Percentiles rank a stretch among this genome's conserved stretches.
These are phyloP conservation scores for Heliconius hortense DNA, from an alignment of 2,888 invertebrate genomes.

Conservation along the genomic window DNA sequence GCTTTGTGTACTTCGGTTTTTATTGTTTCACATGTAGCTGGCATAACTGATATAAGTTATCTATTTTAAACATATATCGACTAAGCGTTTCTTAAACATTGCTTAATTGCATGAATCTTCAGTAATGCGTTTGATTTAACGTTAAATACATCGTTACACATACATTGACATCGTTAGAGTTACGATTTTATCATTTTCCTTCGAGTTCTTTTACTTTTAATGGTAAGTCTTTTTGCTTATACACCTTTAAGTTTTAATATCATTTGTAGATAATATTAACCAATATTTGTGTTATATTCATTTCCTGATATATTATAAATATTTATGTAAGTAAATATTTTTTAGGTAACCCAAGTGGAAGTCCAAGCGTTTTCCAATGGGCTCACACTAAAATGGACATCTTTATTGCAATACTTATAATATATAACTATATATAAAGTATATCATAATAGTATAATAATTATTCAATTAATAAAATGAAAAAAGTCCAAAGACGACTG, in stretches of 20 bases:
- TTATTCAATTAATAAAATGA: conserved; percentile 50
- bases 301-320: conserved; percentile 44
- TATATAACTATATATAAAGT: conserved; percentile 48
- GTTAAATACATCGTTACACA: conserved; percentile 35
- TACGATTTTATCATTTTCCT: conserved; percentile 38
- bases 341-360: conserved; percentile 81
- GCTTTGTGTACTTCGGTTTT: conserved; percentile 20
- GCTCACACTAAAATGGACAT: conserved; percentile 69
- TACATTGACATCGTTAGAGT: conserved; percentile 39
- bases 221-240: conserved; percentile 67
- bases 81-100: conserved; percentile 31
- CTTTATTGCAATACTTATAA: conserved; percentile 61
- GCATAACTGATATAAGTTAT: conserved; percentile 14
- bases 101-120: conserved; percentile 46
- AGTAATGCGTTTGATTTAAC: conserved; percentile 43
- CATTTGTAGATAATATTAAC: conserved; percentile 38
- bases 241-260: conserved; percentile 45
- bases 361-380: conserved; percentile 74
- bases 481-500: conserved; percentile 73
- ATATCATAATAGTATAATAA: conserved; percentile 47
- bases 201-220: conserved; percentile 66
- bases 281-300: conserved; percentile 31
- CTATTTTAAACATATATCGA: not conserved
- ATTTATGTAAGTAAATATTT: conserved; percentile 73
- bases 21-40: conserved; percentile 19